These are phyloP conservation scores for Proterorhinus semilunaris DNA, from an alignment of 2,113 vertebrate genomes.

Conservation along the genomic window DNA sequence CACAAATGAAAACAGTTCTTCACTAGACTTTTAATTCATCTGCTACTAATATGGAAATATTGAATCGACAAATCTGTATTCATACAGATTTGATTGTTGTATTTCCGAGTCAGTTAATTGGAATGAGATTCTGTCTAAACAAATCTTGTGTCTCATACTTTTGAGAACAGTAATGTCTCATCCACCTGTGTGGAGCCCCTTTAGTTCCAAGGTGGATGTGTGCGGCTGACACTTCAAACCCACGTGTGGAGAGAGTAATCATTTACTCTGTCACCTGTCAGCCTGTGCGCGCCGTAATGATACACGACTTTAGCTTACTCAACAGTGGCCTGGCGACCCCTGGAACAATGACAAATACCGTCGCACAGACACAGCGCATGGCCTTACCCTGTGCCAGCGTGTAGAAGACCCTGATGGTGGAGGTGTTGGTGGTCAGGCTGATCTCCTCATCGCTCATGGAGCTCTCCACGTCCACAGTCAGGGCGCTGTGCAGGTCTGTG, in stretches of 20 bases:
- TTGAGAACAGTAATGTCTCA: slow-evolving; percentile 4
- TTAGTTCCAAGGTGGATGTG: slow-evolving; percentile 54
- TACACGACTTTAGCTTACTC: slow-evolving; percentile 66
- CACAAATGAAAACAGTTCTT: no score
- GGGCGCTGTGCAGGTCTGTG: slow-evolving; percentile 86
- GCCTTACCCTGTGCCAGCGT: slow-evolving; percentile 92
- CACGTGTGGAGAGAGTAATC: slow-evolving; percentile 55
- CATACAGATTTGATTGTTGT: no score
- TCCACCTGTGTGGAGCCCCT: slow-evolving; percentile 42
- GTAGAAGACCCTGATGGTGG: slow-evolving; percentile 90
- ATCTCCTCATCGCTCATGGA: slow-evolving; percentile 92
- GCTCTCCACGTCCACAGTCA: slow-evolving; percentile 91
- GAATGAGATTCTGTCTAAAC: no score
- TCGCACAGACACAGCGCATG: slow-evolving; percentile 1
- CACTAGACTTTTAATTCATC: no score
- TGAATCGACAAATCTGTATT: no score
- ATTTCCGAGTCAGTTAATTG: no score
- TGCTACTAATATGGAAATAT: no score
- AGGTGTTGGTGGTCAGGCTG: slow-evolving; percentile 93
- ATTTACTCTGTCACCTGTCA: slow-evolving; percentile 60
- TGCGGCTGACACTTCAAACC: slow-evolving; percentile 48
- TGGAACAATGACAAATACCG: slow-evolving; percentile 66
- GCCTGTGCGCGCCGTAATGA: slow-evolving; percentile 55
- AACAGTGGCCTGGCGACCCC: slow-evolving; percentile 60
- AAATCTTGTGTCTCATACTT: no score